Base-by-base conservation (phyloP, 2,888 invertebrate species). In the Thymelicus sylvestris region DNA sequence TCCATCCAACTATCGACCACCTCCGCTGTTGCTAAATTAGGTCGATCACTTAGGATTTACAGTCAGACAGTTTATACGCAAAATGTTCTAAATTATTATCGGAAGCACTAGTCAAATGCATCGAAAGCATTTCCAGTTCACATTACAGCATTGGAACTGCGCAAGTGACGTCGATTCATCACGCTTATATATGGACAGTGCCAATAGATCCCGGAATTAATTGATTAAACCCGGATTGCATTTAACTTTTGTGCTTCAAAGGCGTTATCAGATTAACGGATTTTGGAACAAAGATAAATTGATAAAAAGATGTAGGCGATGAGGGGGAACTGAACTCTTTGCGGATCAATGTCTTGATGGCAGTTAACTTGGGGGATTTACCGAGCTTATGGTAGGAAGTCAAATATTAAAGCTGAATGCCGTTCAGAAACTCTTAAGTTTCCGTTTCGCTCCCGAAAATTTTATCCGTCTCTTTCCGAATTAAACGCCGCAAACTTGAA, bases 221-320 rank as follows among this genome's bases (percentile, higher is more conserved):
- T 66, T 66, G 66, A 66, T 66, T 31, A 59, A 59, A 59, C 59
- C 59, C 59, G 66, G 48, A 66, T 59, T 66, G 66, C 66, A 66
- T 66, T 52, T 59, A 66, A 66, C 66, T 66, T 66, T 66, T 66
- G 59, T 48, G 57, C 66, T 66, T 59, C 66, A 57, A 59, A 59
- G 59, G 66, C 66, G 66, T 59, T 59, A 66, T 66, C 66, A 15
- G 66, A 66, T 66, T 59, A 66, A 59, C 66, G 59, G 57, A 66
- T 66, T 47, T 59, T 6, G 47, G 57, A 39, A 7, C 66, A 24
- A 57, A 55, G 66, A 66, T 59, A 66, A 47, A 57, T 66, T 66
- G 66, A 66, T 66, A 66, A 66, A 44, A 38, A 41, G 39, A 41
- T 65, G 41, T 44, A 52, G 15, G 64, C 48, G 39, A 64, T 39